Percentiles rank a stretch among this genome's conserved stretches.
Conservation (phyloP, 1,140 invertebrate species). For the Caenorhabditis briggsae region DNA sequence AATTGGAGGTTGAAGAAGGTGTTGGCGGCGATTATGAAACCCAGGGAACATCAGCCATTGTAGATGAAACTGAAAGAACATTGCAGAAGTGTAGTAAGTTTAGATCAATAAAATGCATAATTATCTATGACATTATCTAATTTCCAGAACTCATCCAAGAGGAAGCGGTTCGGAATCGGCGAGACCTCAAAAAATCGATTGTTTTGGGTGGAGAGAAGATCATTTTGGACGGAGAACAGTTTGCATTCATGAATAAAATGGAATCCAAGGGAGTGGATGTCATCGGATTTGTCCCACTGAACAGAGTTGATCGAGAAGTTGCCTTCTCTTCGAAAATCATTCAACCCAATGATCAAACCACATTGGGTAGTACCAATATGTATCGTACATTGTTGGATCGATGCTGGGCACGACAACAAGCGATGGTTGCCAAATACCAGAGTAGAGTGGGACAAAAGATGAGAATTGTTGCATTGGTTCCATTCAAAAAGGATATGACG, state of each 20-base stretch:
- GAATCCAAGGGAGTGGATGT: constrained; percentile 30
- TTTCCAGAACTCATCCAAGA: constrained; percentile 1
- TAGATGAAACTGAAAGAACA: constrained; percentile 7
- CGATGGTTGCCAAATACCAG: constrained; percentile 31
- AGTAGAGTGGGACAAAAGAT: constrained; percentile 39
- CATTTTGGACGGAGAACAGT: constrained; percentile 37
- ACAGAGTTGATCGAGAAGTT: constrained; percentile 28
- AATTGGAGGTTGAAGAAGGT: background rate
- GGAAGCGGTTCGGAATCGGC: constrained; percentile 14
- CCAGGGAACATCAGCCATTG: no score
- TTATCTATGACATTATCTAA: background rate
- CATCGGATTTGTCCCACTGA: constrained; percentile 1
- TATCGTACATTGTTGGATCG: constrained; percentile 15
- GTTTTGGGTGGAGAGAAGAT: constrained; percentile 29
- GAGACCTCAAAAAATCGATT: constrained; percentile 30
- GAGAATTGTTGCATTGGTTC: constrained; percentile 26
- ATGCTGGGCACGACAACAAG: constrained; percentile 26
- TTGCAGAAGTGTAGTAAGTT: constrained; percentile 27
- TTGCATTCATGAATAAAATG: constrained; percentile 23
- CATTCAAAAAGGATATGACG: constrained; percentile 48
- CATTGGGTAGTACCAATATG: constrained; percentile 4
- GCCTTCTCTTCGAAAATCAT: constrained; percentile 25
- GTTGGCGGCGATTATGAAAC: background rate
- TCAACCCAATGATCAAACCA: constrained; percentile 43
- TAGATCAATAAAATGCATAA: background rate